Conservation (phyloP, 2,797 vertebrate species). For the Perdix hodgsoniae region DNA sequence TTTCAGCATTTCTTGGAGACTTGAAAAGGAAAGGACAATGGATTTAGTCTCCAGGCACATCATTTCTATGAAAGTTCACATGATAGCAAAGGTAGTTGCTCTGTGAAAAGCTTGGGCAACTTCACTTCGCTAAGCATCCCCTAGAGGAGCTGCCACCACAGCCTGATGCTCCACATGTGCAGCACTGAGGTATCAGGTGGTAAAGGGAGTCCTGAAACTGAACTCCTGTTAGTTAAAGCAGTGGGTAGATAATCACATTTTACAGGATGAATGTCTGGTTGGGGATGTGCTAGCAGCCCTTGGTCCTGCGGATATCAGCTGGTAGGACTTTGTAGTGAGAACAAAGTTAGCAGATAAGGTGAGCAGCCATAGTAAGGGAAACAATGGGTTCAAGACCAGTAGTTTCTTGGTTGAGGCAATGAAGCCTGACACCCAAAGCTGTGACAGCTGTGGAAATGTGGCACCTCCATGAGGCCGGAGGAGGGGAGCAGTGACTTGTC, state of each 20-base stretch:
- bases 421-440: neutral
- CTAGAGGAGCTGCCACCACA: neutral
- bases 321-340: neutral
- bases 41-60: neutral
- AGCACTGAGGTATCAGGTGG: neutral
- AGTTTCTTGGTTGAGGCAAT: neutral
- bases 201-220: neutral
- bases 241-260: neutral
- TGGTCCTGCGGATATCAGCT: neutral
- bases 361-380: neutral
- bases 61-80: neutral
- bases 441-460: neutral
- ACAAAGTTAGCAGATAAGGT: neutral
- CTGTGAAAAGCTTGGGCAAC: neutral
- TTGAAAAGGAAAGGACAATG: neutral
- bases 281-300: neutral
- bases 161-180: rapidly evolving
- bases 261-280: rapidly evolving
- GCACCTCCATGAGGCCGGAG: neutral
- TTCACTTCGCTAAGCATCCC: neutral
- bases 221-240: neutral
- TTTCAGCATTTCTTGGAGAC: neutral
- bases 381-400: neutral
- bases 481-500: neutral
- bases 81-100: neutral